Evolutionary conservation across 2,888 invertebrate genomes (phyloP).

Genomic region (Conomelus anceps): DNA sequence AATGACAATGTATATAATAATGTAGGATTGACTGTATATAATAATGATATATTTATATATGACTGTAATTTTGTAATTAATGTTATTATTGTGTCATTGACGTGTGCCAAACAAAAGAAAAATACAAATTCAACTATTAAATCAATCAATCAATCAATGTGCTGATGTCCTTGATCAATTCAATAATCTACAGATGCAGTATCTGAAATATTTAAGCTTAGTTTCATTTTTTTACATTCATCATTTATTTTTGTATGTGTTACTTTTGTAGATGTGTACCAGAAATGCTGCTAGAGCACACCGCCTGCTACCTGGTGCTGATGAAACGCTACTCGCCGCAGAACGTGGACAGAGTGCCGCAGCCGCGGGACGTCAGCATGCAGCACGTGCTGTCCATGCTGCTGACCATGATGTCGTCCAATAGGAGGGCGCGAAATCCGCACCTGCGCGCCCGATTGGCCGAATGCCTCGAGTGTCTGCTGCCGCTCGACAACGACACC

Average conservation of each 20-base stretch:
- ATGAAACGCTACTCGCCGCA: conserved; percentile 49
- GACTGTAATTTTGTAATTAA: no score
- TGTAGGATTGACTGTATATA: no score
- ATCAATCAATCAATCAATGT: no score
- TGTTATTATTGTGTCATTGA: no score
- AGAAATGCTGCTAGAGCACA: conserved; percentile 83
- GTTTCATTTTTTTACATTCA: conserved; percentile 2
- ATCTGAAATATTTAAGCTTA: neutral
- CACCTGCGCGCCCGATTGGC: conserved; percentile 86
- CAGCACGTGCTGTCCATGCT: conserved; percentile 70
- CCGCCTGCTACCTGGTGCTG: conserved; percentile 72
- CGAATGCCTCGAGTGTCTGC: conserved; percentile 77
- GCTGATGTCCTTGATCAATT: no score
- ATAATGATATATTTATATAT: no score
- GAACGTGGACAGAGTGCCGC: conserved; percentile 54
- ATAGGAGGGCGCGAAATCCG: conserved; percentile 73
- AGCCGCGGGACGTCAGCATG: conserved; percentile 51
- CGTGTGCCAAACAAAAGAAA: no score
- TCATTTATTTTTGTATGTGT: neutral
- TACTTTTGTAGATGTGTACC: conserved; percentile 64
- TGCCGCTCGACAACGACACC: conserved; percentile 63
- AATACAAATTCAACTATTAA: no score
- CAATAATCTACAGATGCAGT: neutral
- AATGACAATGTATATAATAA: no score
- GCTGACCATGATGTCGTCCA: conserved; percentile 80